Base-by-base conservation (phyloP, 2,797 vertebrate species). In the Galago senegalensis region DNA sequence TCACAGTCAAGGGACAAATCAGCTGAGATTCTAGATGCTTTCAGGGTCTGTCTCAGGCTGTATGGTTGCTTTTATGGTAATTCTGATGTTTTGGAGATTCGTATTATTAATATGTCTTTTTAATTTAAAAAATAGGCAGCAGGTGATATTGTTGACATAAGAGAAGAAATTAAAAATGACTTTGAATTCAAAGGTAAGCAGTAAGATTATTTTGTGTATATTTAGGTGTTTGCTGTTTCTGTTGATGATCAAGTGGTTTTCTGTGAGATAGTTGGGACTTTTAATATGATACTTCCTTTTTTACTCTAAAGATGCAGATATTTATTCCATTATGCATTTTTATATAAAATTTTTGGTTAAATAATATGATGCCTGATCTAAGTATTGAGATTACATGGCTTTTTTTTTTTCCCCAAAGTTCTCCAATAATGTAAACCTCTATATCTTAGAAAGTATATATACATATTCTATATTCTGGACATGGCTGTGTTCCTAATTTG, bases 111-210 rank as follows among this genome's bases (percentile, higher is more conserved):
- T 67, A 21, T 67, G 17, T 17, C 92, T 67, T 93, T 94, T 97
- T 85, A 94, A 97, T 98, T 95, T 98, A 93, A 96, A 96, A 92
- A 98, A 95, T 96, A 99, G 99, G 98, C 95, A 98, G 99, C 99
- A 97, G 98, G 99, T 43, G 99, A 99, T 95, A 99, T 99, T 98
- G 98, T 99, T 96, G 99, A 99, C 98, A 99, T 99, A 98, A 99
- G 98, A 99, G 99, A 99, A 98, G 99, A 99, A 85, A 97, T 98
- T 23, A 98, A 98, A 98, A 99, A 98, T 96, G 98, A 98, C 76
- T 95, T 97, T 92, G 98, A 98, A 98, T 98, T 98, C 99, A 99
- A 99, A 99, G 99, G 99, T 99, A 99, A 98, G 83, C 60, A 40
- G 25, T 96, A 20, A 43, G 37, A 29, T 93, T 94, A 60, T 95